These are phyloP conservation scores for Sarcoramphus papa DNA, from an alignment of 2,797 vertebrate species.

Conservation along the genomic window DNA sequence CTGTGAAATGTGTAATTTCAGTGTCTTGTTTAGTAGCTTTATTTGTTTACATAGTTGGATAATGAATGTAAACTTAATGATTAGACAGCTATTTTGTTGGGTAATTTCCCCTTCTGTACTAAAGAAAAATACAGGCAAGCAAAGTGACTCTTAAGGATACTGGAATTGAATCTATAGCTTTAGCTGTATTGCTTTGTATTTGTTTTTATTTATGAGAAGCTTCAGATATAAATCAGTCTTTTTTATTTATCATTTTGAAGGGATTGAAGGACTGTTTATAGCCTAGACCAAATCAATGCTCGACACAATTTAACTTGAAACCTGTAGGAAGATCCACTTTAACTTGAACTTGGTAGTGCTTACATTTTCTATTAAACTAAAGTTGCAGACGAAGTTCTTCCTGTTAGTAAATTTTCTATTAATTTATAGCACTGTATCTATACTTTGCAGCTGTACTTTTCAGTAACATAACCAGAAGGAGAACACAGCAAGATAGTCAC, in stretches of 20 bases:
- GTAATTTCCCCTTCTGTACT: not conserved
- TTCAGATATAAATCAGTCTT: not conserved
- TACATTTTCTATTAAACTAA: not conserved
- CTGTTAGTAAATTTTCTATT: not conserved
- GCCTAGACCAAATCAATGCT: not conserved
- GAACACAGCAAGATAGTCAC: not conserved
- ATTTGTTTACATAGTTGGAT: not conserved
- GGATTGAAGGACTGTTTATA: not conserved
- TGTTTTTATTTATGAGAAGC: not conserved
- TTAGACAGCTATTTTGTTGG: not conserved
- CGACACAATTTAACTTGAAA: not conserved
- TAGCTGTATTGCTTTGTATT: not conserved
- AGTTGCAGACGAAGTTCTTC: not conserved
- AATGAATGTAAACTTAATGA: not conserved
- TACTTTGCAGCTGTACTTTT: not conserved
- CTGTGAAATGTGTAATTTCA: not conserved
- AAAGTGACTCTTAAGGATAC: not conserved
- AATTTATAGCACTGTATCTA: accelerated
- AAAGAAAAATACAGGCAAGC: not conserved
- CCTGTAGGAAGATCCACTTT: not conserved
- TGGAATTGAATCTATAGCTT: not conserved
- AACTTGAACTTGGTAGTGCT: not conserved
- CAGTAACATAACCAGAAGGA: not conserved
- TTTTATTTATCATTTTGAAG: not conserved
- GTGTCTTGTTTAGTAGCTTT: not conserved